Conservation (phyloP, 2,797 vertebrate species). For the Tragopan temminckii region DNA sequence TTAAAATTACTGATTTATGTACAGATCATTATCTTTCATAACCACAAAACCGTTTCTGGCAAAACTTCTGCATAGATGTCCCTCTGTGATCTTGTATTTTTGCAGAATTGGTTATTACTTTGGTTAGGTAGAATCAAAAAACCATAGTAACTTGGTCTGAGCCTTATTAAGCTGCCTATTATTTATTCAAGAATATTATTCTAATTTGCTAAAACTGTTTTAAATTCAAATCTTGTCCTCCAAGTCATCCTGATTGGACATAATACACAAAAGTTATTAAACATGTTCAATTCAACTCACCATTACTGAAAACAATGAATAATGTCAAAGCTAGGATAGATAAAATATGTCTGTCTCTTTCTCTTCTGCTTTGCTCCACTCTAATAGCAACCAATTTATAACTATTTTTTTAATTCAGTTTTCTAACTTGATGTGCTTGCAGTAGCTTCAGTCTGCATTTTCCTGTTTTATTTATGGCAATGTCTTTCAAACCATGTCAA, state of each 20-base stretch:
- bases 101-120: neutral
- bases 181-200: neutral
- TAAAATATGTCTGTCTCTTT: neutral
- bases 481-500: slow-evolving; percentile 30
- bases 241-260: accelerated
- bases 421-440: neutral
- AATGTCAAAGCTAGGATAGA: neutral
- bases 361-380: neutral
- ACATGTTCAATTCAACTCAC: neutral
- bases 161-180: neutral
- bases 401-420: neutral
- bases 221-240: neutral
- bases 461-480: slow-evolving; percentile 43
- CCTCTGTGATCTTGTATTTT: neutral
- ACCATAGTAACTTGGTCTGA: neutral
- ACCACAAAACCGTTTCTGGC: neutral
- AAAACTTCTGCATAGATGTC: neutral
- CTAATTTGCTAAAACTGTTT: neutral
- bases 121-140: neutral
- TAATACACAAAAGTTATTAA: neutral
- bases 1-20: slow-evolving; percentile 18
- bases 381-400: neutral
- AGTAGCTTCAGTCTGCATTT: slow-evolving; percentile 9
- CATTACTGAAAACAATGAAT: neutral
- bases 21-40: neutral